These are phyloP conservation scores for Drosophila mimica DNA, from an alignment of 2,888 invertebrate species.

Conservation along the genomic window DNA sequence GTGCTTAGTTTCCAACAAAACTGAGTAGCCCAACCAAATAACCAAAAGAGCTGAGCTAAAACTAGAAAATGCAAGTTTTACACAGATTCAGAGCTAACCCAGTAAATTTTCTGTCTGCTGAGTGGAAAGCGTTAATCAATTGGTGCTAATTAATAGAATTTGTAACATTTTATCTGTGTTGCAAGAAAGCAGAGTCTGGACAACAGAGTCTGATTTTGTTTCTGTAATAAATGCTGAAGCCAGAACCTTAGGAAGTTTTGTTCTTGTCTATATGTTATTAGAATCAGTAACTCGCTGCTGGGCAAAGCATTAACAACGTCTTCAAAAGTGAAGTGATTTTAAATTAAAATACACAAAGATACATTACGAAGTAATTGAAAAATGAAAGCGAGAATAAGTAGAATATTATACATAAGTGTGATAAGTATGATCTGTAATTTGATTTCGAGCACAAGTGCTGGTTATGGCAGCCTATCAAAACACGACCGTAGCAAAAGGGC, in stretches of 20 bases:
- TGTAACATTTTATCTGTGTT: slow-evolving; percentile 59
- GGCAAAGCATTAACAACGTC: slow-evolving; percentile 57
- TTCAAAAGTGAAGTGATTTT: slow-evolving; percentile 9
- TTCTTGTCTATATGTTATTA: slow-evolving; percentile 8
- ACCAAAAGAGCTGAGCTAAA: slow-evolving; percentile 24
- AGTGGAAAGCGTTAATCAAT: slow-evolving; percentile 45
- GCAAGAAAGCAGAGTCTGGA: slow-evolving; percentile 12
- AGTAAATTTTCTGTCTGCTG: slow-evolving; percentile 19
- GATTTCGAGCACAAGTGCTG: slow-evolving; percentile 2
- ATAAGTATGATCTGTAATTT: slow-evolving; percentile 27
- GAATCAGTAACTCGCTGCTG: slow-evolving; percentile 53
- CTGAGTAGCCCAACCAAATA: background rate
- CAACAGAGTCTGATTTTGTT: background rate
- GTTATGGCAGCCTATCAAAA: slow-evolving; percentile 59
- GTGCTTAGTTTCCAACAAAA: background rate
- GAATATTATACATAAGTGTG: slow-evolving; percentile 11
- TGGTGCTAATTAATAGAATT: slow-evolving; percentile 73
- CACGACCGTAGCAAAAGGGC: slow-evolving; percentile 61
- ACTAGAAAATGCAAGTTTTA: slow-evolving; percentile 73
- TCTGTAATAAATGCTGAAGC: slow-evolving; percentile 32
- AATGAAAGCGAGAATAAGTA: slow-evolving; percentile 39
- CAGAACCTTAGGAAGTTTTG: slow-evolving; percentile 39
- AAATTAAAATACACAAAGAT: background rate
- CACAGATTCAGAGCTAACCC: slow-evolving; percentile 55
- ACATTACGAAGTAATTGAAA: slow-evolving; percentile 5